Evolutionary conservation across 2,113 vertebrate genomes (phyloP).

Genomic region (Ailuropoda melanoleuca): DNA sequence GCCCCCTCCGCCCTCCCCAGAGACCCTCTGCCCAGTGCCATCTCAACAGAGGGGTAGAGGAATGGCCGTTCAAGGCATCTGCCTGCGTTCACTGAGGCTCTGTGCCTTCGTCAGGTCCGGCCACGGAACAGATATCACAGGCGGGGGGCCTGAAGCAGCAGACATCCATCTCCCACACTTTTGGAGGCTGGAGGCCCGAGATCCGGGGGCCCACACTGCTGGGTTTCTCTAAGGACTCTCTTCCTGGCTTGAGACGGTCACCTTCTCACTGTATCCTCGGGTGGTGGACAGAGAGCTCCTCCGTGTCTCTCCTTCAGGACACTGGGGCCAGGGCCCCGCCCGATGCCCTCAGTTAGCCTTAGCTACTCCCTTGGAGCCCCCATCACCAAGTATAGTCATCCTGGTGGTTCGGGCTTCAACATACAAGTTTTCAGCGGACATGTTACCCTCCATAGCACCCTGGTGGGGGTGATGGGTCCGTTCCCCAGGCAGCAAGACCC

Average conservation of each 20-base stretch:
- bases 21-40: too few relatives aligned
- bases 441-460: not conserved
- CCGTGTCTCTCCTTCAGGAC: not conserved
- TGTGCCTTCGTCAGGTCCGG: not conserved
- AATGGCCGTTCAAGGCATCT: not conserved
- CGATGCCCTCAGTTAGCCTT: not conserved
- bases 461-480: not conserved
- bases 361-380: not conserved
- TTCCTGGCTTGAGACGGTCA: not conserved
- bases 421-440: not conserved
- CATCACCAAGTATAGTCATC: not conserved
- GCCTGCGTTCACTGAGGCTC: not conserved
- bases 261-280: not conserved
- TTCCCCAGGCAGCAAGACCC: too few relatives aligned
- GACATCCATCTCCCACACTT: not conserved
- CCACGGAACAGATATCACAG: fast-evolving
- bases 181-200: not conserved
- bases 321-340: not conserved
- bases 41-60: not conserved
- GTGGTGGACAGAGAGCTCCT: not conserved
- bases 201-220: too few relatives aligned
- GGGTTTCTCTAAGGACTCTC: not conserved
- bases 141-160: not conserved
- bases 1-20: not conserved
- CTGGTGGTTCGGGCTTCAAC: not conserved